Evolutionary conservation across 2,113 vertebrate species (phyloP).

Genomic region (Orientallactaga bullata): DNA sequence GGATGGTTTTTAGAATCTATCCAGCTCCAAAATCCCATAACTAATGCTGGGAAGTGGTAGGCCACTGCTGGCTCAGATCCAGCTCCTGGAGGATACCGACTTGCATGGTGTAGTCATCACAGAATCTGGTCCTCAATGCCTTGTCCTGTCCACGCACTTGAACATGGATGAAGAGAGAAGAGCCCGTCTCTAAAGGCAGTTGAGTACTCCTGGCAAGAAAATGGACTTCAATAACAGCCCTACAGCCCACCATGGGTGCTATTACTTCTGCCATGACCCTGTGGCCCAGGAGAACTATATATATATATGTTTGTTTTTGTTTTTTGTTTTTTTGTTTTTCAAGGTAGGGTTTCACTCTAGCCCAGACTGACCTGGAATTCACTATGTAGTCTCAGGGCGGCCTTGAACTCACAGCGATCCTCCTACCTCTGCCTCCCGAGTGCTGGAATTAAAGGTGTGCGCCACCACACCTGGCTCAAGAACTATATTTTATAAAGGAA

Average conservation of each 20-base stretch:
- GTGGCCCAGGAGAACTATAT: not conserved
- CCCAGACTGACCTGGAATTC: too few relatives aligned
- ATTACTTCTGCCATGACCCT: not conserved
- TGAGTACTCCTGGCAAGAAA: not conserved
- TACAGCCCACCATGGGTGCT: not conserved
- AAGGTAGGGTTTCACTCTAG: too few relatives aligned
- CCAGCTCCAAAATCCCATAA: not conserved
- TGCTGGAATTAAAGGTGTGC: too few relatives aligned
- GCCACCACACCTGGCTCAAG: too few relatives aligned
- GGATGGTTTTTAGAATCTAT: not conserved
- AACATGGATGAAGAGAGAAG: not conserved
- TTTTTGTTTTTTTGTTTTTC: too few relatives aligned
- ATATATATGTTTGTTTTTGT: too few relatives aligned
- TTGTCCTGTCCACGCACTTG: not conserved
- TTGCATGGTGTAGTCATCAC: rapidly evolving
- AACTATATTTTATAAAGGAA: too few relatives aligned
- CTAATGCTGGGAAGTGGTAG: not conserved
- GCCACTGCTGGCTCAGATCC: not conserved
- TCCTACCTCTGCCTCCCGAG: too few relatives aligned
- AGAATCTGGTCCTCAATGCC: not conserved
- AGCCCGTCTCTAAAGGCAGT: not conserved
- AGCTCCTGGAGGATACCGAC: not conserved
- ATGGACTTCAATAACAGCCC: not conserved
- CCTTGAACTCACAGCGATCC: too few relatives aligned
- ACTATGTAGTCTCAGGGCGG: too few relatives aligned